phyloP scores from a whole-genome alignment of 2,797 vertebrate species.

The Coregonus sp. region DNA sequence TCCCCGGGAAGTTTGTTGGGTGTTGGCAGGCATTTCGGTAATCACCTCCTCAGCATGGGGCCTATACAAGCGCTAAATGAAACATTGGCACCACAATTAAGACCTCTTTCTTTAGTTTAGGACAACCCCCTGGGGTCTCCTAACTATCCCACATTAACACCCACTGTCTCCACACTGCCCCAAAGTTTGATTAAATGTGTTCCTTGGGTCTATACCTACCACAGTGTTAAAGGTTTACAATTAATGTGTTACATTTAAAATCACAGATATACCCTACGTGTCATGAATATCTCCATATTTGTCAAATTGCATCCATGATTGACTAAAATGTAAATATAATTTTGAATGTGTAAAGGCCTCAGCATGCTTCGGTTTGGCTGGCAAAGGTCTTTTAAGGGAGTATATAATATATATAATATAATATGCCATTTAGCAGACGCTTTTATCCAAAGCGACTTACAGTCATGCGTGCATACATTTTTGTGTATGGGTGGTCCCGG shows the following conservation, averaged over 20 bases:
- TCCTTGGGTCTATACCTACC: not conserved
- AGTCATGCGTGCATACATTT: too few species aligned
- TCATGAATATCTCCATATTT: too few species aligned
- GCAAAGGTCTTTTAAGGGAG: too few species aligned
- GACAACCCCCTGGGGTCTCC: slow-evolving; percentile 83
- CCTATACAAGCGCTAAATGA: slow-evolving; percentile 82
- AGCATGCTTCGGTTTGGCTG: too few species aligned
- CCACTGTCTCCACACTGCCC: not conserved
- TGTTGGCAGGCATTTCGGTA: slow-evolving; percentile 76
- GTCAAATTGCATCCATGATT: not conserved
- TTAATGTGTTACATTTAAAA: too few species aligned
- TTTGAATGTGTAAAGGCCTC: not conserved
- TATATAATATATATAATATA: too few species aligned
- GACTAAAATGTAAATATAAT: not conserved
- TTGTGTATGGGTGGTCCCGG: too few species aligned
- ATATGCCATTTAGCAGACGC: too few species aligned
- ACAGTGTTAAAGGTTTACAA: not conserved
- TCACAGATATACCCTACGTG: too few species aligned
- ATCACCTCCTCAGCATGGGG: slow-evolving; percentile 85
- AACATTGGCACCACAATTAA: slow-evolving; percentile 90
- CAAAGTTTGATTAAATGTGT: not conserved
- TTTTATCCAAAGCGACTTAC: too few species aligned
- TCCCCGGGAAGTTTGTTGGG: slow-evolving; percentile 61
- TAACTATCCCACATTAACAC: slow-evolving; percentile 79
- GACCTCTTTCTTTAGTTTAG: slow-evolving; percentile 73